These are phyloP conservation scores for Parus major DNA, from an alignment of 2,113 vertebrate genomes.

Conservation along the genomic window DNA sequence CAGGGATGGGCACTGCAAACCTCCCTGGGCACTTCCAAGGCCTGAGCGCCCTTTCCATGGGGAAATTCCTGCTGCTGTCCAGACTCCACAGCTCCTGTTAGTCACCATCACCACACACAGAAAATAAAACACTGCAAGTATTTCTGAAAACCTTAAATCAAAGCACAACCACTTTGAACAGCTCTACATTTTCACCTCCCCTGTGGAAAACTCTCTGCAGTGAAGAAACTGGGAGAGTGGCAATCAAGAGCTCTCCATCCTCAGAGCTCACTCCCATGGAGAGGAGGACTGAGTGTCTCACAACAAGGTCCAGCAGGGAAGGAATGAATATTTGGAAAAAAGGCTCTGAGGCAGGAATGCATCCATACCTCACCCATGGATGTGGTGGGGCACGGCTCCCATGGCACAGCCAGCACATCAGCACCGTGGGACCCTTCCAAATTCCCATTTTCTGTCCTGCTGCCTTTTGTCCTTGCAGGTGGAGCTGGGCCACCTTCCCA, in stretches of 20 bases:
- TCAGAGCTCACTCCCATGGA: background rate
- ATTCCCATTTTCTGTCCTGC: accelerated
- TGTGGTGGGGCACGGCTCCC: no score
- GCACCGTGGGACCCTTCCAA: accelerated
- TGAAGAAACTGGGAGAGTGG: background rate
- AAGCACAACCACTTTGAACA: background rate
- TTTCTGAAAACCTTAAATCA: background rate
- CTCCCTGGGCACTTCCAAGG: background rate
- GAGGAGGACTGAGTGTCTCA: background rate
- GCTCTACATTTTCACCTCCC: background rate
- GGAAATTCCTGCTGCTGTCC: background rate
- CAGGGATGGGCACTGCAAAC: background rate
- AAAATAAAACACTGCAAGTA: background rate
- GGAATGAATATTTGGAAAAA: accelerated
- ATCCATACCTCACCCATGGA: accelerated
- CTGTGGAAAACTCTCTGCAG: background rate
- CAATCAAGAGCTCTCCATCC: background rate
- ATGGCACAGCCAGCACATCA: accelerated
- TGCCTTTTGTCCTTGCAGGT: accelerated
- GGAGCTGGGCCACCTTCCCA: background rate
- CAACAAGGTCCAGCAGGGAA: background rate
- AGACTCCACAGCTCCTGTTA: accelerated
- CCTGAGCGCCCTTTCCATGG: background rate
- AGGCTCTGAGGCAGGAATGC: background rate
- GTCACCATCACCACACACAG: background rate